Conservation (phyloP, 2,797 vertebrate genomes). For the Botia kubotai region DNA sequence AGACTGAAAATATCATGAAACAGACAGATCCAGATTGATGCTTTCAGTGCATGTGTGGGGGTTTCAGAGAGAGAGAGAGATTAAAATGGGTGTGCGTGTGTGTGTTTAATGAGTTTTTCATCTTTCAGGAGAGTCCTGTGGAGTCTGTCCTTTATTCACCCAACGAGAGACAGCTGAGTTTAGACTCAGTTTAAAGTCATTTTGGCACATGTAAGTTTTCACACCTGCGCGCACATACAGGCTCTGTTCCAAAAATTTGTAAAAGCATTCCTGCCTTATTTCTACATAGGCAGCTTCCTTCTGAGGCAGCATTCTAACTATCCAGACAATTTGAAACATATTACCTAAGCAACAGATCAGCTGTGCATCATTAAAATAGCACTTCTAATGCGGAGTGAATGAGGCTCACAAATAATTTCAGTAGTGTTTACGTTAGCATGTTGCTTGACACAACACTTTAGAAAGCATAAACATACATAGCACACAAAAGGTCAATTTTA, state of each 20-base stretch:
- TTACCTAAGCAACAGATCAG: not conserved
- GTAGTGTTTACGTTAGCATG: not conserved
- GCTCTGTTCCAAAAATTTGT: not conserved
- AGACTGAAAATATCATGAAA: constrained; percentile 26
- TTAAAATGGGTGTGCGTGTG: constrained; percentile 29
- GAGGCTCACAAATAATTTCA: not conserved
- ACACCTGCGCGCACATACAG: constrained; percentile 17
- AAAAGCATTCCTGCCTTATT: not conserved
- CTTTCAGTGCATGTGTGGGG: constrained; percentile 33
- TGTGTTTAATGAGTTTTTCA: constrained; percentile 54
- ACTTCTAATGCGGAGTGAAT: not conserved
- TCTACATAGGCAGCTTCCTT: not conserved
- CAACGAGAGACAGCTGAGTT: constrained; percentile 55
- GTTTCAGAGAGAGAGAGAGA: constrained; percentile 34
- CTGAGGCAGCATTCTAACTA: not conserved
- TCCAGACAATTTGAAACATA: not conserved
- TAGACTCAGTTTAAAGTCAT: constrained; percentile 40
- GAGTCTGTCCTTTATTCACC: constrained; percentile 62
- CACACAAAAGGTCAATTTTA: not conserved
- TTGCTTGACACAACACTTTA: not conserved
- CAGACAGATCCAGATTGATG: constrained; percentile 35
- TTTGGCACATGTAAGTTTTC: constrained; percentile 53
- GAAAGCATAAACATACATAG: not conserved
- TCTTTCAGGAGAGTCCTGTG: constrained; percentile 64
- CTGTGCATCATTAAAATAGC: not conserved